Conservation (phyloP, 2,113 vertebrate species). For the Equus quagga region DNA sequence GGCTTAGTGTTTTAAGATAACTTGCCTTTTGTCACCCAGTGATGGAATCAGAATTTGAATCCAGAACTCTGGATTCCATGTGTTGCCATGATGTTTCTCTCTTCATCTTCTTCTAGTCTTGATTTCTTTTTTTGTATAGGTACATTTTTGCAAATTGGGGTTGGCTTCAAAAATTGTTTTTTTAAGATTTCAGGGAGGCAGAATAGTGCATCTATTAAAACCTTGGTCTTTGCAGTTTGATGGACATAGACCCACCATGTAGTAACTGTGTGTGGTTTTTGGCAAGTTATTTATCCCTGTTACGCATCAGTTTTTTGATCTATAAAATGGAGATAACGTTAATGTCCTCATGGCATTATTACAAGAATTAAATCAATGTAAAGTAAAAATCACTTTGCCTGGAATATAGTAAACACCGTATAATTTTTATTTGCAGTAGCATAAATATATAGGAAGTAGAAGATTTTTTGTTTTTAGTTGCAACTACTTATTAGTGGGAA, state of each 20-base stretch:
- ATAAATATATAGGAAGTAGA: not conserved
- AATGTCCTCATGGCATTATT: not conserved
- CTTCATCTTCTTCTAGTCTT: not conserved
- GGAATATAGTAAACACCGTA: not conserved
- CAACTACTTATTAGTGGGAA: conserved; percentile 5
- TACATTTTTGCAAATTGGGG: not conserved
- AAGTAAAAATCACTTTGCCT: not conserved
- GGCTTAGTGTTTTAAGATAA: not conserved
- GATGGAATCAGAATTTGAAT: not conserved
- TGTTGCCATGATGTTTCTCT: not conserved
- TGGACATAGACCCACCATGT: not conserved
- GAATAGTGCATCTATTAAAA: not conserved
- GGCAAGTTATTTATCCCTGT: not conserved
- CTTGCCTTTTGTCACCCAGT: not conserved
- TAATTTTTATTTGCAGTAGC: not conserved
- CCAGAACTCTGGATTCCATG: not conserved
- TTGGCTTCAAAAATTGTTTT: conserved; percentile 25
- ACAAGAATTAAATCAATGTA: not conserved
- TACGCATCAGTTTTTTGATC: not conserved
- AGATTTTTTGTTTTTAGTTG: not conserved
- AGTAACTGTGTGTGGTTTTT: not conserved
- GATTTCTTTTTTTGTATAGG: not conserved
- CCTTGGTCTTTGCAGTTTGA: not conserved
- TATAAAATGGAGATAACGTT: not conserved
- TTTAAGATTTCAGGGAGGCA: not conserved